Evolutionary conservation across 2,888 invertebrate genomes (phyloP).

Genomic region (Netelia fuscicornis): DNA sequence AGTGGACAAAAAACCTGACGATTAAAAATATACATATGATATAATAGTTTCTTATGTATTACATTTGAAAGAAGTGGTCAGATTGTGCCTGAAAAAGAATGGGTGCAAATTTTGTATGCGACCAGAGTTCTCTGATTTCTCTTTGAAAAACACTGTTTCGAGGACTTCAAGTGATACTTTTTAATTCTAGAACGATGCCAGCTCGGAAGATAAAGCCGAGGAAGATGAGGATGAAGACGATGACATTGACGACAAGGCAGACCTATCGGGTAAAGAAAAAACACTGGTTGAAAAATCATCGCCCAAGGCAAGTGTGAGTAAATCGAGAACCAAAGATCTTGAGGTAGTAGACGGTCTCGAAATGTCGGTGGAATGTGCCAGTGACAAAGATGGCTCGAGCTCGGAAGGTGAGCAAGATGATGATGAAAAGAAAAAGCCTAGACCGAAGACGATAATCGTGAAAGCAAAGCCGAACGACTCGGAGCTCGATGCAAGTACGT

Average conservation of each 20-base stretch:
- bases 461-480: conserved; percentile 81
- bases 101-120: no score
- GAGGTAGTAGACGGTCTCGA: conserved; percentile 81
- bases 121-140: not conserved
- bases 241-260: conserved; percentile 45
- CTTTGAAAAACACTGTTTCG: not conserved
- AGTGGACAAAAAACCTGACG: no score
- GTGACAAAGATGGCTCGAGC: conserved; percentile 79
- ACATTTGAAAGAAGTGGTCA: no score
- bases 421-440: conserved; percentile 71
- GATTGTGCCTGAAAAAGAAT: no score
- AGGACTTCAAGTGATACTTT: not conserved
- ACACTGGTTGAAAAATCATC: conserved; percentile 40
- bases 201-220: conserved; percentile 63
- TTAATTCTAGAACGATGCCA: conserved; percentile 59
- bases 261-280: conserved; percentile 50
- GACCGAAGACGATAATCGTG: conserved; percentile 80
- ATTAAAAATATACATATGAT: not conserved
- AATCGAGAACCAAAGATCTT: conserved; percentile 70
- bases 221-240: conserved; percentile 61
- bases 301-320: conserved; percentile 59
- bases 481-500: conserved; percentile 80
- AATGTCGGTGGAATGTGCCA: conserved; percentile 82
- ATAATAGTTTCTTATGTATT: no score
- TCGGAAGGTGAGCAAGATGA: conserved; percentile 74